Percentiles rank a stretch among this genome's conserved stretches.
Conservation (phyloP, 2,113 vertebrate species). For the Caracal caracal region DNA sequence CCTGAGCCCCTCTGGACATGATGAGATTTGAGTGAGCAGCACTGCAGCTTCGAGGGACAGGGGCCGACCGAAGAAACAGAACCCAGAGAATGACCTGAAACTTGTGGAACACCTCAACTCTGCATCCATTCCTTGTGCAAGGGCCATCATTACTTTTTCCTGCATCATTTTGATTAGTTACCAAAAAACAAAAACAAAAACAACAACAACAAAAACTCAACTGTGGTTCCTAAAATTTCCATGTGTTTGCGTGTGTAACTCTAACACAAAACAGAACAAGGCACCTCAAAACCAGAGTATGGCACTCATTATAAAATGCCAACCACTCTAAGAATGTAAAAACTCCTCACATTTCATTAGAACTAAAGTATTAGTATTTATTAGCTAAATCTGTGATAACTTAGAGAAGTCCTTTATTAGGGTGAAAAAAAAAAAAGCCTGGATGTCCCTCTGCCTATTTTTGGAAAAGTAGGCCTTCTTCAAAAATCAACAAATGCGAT, state of each 20-base stretch:
- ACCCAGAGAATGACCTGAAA: neutral
- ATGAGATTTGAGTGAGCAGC: neutral
- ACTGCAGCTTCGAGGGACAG: neutral
- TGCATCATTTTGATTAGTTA: neutral
- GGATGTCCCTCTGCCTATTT: neutral
- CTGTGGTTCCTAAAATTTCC: neutral
- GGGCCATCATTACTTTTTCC: neutral
- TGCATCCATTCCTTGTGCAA: neutral
- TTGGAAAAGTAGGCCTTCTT: neutral
- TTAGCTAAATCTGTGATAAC: slow-evolving; percentile 8
- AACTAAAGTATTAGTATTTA: neutral
- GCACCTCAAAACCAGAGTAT: neutral
- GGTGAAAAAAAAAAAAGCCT: neutral
- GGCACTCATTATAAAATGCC: neutral
- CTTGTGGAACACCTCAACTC: neutral
- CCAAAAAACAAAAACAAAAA: too few species aligned
- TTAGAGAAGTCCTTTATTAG: slow-evolving; percentile 30
- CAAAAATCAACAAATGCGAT: slow-evolving; percentile 15
- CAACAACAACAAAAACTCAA: neutral
- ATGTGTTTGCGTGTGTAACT: neutral
- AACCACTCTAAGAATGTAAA: neutral
- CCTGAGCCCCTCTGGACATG: neutral
- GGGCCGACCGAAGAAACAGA: neutral
- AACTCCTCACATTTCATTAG: neutral
- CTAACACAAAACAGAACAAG: slow-evolving; percentile 2